These are phyloP conservation scores for Apistogramma diplotaenia DNA, from an alignment of 2,113 vertebrate genomes.

Conservation along the genomic window DNA sequence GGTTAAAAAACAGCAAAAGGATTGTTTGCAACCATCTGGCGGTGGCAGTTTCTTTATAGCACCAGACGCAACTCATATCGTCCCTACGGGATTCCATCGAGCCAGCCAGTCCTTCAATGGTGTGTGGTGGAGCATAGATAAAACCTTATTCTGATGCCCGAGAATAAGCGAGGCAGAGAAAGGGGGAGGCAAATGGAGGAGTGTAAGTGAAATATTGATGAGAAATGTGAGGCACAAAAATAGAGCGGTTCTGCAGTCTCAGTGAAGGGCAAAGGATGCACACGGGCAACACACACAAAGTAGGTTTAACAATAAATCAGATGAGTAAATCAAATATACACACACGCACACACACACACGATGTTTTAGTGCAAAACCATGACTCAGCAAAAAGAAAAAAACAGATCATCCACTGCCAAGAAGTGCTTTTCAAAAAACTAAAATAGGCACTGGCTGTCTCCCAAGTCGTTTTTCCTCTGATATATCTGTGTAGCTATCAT, in stretches of 20 bases:
- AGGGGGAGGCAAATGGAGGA: conserved; percentile 5
- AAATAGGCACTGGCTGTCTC: conserved; percentile 30
- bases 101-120: conserved; percentile 51
- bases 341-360: conserved; percentile 3
- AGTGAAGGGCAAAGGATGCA: conserved; percentile 47
- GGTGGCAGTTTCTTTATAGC: conserved; percentile 47
- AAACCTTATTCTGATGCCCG: conserved; percentile 60
- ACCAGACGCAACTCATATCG: conserved; percentile 46
- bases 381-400: conserved; percentile 57
- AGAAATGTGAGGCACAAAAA: conserved; percentile 65
- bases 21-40: conserved; percentile 70
- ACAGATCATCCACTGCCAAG: conserved; percentile 21
- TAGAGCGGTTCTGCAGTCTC: conserved; percentile 55
- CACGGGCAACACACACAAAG: not conserved
- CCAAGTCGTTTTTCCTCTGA: not conserved
- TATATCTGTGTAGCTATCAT: not conserved
- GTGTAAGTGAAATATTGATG: conserved; percentile 73
- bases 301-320: conserved; percentile 15
- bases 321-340: conserved; percentile 40
- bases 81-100: conserved; percentile 58
- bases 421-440: conserved; percentile 29
- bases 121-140: conserved; percentile 66
- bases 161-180: conserved; percentile 11
- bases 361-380: conserved; percentile 27
- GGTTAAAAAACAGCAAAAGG: conserved; percentile 44